These are phyloP conservation scores for Drosophila novamexicana DNA, from an alignment of 1,140 invertebrate species.

Conservation along the genomic window DNA sequence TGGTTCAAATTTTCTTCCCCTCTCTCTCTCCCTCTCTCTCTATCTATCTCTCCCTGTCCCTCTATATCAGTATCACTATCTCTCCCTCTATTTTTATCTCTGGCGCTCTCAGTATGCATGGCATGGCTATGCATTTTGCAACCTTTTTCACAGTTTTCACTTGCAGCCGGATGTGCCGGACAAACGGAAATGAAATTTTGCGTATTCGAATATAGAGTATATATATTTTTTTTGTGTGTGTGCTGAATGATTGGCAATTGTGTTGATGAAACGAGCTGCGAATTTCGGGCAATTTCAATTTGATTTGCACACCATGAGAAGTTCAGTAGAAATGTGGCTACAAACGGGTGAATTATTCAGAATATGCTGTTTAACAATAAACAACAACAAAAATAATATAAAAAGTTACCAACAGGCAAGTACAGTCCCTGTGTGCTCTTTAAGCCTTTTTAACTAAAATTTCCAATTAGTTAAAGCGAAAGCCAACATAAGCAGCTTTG, in stretches of 20 bases:
- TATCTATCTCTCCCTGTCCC: background rate
- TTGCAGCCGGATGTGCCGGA: conserved; percentile 10
- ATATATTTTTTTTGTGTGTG: background rate
- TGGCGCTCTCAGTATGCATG: background rate
- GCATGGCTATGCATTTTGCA: conserved; percentile 12
- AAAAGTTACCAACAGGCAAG: background rate
- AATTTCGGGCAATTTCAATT: conserved; percentile 5
- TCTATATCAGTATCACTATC: background rate
- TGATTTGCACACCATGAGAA: conserved; percentile 8
- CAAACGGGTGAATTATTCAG: background rate
- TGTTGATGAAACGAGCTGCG: conserved; percentile 17
- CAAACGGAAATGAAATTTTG: conserved; percentile 47
- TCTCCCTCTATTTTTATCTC: background rate
- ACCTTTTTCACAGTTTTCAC: conserved; percentile 3
- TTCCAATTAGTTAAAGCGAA: conserved; percentile 1
- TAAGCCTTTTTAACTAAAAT: background rate
- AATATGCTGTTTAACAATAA: background rate
- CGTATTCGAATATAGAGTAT: conserved; percentile 16
- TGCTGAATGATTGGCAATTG: conserved; percentile 31
- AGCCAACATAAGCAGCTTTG: background rate
- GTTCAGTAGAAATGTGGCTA: background rate
- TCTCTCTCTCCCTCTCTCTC: background rate
- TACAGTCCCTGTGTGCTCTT: no score
- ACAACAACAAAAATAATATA: background rate
- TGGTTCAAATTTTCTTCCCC: background rate